phyloP scores from a whole-genome alignment of 2,113 vertebrate genomes.

The Protomyctophum bolini region DNA sequence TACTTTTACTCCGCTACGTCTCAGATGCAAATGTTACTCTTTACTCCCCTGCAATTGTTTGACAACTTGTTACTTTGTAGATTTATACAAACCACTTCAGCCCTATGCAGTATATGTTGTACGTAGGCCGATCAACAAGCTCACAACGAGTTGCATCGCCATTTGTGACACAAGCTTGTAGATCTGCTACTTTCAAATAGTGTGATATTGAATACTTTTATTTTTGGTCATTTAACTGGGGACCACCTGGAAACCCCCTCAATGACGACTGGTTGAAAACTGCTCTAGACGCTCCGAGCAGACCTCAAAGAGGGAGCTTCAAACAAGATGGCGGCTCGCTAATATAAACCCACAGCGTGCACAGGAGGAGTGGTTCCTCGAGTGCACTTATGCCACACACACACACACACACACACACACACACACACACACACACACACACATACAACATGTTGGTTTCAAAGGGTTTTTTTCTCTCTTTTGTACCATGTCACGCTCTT shows the following conservation, averaged over 20 bases:
- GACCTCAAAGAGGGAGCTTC: constrained; percentile 30
- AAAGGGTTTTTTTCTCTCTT: neutral
- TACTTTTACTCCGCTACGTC: constrained; percentile 34
- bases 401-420: neutral
- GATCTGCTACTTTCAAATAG: too few species aligned
- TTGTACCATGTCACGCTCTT: too few species aligned
- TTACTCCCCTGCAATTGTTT: too few species aligned
- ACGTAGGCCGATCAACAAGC: neutral
- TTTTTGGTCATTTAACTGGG: too few species aligned
- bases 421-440: neutral
- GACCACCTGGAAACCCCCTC: too few species aligned
- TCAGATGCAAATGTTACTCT: constrained; percentile 41
- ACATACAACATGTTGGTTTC: neutral
- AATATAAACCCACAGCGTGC: constrained; percentile 15
- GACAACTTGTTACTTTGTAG: too few species aligned
- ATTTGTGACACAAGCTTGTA: too few species aligned
- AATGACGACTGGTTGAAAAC: too few species aligned
- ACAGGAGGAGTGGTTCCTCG: neutral
- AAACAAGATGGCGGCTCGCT: constrained; percentile 13
- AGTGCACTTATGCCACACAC: neutral
- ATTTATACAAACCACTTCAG: too few species aligned
- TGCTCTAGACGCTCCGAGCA: constrained; percentile 27
- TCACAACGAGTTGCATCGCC: too few species aligned
- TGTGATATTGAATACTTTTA: too few species aligned
- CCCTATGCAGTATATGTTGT: constrained; percentile 35